Base-by-base conservation (phyloP, 2,797 vertebrate genomes). In the Betta splendens region DNA sequence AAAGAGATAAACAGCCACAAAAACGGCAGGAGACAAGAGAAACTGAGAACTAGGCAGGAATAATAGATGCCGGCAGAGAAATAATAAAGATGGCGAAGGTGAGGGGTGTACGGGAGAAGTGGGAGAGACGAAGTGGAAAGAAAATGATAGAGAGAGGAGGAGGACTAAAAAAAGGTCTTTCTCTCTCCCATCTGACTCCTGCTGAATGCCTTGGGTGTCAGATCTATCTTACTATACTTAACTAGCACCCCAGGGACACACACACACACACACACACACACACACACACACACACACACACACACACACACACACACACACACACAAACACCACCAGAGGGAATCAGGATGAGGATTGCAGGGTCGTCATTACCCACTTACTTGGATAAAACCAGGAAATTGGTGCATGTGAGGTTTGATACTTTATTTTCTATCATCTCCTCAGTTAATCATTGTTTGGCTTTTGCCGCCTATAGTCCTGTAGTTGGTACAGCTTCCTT, bases 221-320 rank as follows among this genome's bases (percentile, higher is more conserved):
- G 51, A 86, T 86, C 72, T 80, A 81, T 84, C 79, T 85, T 79
- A 73, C 63, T 81, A 72, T 81, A 85, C 81, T 84, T 83, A 81
- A 83, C 83, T 72, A 74, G 55, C 60, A 69, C 83, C 67, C 57
- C 1, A 15, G 74, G 74, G 79, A 80, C 47, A 23, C 56, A 28
- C 32, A 28, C 64, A 43, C 48, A 31, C 45, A 26, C 13, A 36
- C 13, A 18, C 25, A 35, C 56, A 42, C 22, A 29, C 25, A 39
- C 45, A 33, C 29, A 48, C 33, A 39, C 37, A 1, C 65, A 55
- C 49, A 68, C 21, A 39, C 1, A 42, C 68, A 37, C 43, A 73
- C 60, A 33, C 43, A 28, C 12, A 33, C n/a, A n/a, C 26, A 37
- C 55, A 25, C 23, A 25, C 2, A 12, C 65, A 59, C 49, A 69